Base-by-base conservation (phyloP, 2,888 invertebrate species). In the Hypsopygia costalis region DNA sequence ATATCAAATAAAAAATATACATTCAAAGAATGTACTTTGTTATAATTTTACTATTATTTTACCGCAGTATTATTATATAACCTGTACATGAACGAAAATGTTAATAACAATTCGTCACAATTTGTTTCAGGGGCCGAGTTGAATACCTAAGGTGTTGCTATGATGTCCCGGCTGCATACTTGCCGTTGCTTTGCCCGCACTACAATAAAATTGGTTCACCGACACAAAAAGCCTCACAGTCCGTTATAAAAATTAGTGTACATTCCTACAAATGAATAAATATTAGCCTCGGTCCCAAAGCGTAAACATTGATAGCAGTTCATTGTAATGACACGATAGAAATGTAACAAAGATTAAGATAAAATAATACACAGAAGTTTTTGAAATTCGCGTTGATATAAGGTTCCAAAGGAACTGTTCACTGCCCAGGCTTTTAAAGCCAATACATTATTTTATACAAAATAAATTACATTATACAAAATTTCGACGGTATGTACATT, bases 371-470 rank as follows among this genome's bases (percentile, higher is more conserved):
- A n/a, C n/a, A n/a, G n/a, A n/a, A n/a, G n/a, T n/a, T 3, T 21
- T 21, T 21, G 6, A 21, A 21, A 21, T 8, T 7, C 4, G 3
- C 16, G 1, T 29, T 29, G 1, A 21, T 28, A 36, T 38, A 25
- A 34, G 29, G 52, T 60, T 63, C 56, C 51, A 47, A 55, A 57
- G 50, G 55, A 62, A 58, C 52, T 47, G 30, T 44, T 54, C 65
- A 72, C 73, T 73, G 70, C 69, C 69, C 45, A 41, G 69, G 73
- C 68, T 68, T 52, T 46, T 47, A 49, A 68, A 69, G 74, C 71
- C 69, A 62, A 67, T 74, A 68, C n/a, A n/a, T n/a, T n/a, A n/a
- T n/a, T n/a, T n/a, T n/a, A n/a, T n/a, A n/a, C n/a, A n/a, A n/a
- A n/a, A n/a, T n/a, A n/a, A n/a, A n/a, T n/a, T n/a, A 12, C 28